Base-by-base conservation (phyloP, 2,888 invertebrate species). In the Lacanobia oleracea region DNA sequence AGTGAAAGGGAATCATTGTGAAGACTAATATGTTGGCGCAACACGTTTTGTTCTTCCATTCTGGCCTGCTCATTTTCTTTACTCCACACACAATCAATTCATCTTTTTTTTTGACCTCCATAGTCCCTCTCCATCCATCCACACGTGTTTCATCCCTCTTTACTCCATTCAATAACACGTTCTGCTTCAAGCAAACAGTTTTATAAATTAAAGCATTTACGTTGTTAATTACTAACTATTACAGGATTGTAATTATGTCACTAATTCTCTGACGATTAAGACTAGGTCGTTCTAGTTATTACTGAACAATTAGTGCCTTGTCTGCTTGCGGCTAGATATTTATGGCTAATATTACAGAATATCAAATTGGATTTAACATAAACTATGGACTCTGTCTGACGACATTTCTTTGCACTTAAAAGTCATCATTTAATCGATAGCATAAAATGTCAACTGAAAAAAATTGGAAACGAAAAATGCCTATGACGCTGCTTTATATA, bases 141-240 rank as follows among this genome's bases (percentile, higher is more conserved):
- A 33, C 4, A 33, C 5, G 33, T 6, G 5, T 33, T 33, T 33
- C 0, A 33, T 33, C 33, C 33, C 33, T 33, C 33, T 6, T 33
- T 6, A 43, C 43, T 43, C 43, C 43, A 43, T 43, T 43, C 1
- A 65, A 5, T 27, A 21, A 75, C 54, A 61, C 40, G 27, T 59
- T 62, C 51, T 45, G 21, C 60, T 56, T 21, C 10, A 21, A 64
- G 60, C 54, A 71, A 54, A 60, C 59, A 60, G 61, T 65, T 74
- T 54, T 50, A 45, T 72, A 65, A 67, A 68, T 76, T 65, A 40
- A 71, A 76, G 23, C 76, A 62, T 68, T 80, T 65, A 65, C 45
- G 27, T 72, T 72, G 72, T 77, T 77, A 81, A 72, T 80, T 81
- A 77, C 62, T 21, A 59, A 72, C 72, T 54, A 59, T 76, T 56